Percentiles rank a stretch among this genome's conserved stretches.
Evolutionary conservation across 2,797 vertebrate genomes (phyloP).

Genomic region (Platyrinchus mystaceus): DNA sequence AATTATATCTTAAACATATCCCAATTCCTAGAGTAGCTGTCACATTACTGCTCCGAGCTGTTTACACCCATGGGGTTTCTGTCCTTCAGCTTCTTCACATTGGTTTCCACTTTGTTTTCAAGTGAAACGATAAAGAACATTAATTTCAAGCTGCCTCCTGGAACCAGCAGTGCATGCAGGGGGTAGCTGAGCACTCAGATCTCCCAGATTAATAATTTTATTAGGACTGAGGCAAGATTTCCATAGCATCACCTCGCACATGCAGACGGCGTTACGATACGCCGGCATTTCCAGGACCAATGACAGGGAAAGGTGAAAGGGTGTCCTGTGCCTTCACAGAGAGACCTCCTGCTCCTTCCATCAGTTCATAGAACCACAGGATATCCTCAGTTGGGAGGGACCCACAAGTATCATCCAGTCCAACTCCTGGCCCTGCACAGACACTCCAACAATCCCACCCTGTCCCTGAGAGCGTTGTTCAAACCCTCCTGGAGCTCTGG

Average conservation of each 20-base stretch:
- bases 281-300: background rate
- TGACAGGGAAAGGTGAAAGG: accelerated
- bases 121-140: background rate
- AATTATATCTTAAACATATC: slow-evolving; percentile 44
- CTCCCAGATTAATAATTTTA: background rate
- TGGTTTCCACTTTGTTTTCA: background rate
- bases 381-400: background rate
- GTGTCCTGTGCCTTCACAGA: background rate
- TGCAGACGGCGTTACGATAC: accelerated
- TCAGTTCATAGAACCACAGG: background rate
- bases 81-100: background rate
- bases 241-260: background rate
- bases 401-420: background rate
- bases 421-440: background rate
- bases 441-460: background rate
- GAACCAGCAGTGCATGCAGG: background rate
- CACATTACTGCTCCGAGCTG: slow-evolving; percentile 25
- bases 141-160: background rate
- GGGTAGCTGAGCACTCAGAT: background rate
- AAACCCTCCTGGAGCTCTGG: background rate
- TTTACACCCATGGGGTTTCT: background rate
- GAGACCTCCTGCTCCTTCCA: accelerated
- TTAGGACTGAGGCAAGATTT: background rate
- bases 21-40: slow-evolving; percentile 26
- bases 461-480: background rate